Evolutionary conservation across 1,140 invertebrate genomes (phyloP).

Genomic region (Leptopilina clavipes): DNA sequence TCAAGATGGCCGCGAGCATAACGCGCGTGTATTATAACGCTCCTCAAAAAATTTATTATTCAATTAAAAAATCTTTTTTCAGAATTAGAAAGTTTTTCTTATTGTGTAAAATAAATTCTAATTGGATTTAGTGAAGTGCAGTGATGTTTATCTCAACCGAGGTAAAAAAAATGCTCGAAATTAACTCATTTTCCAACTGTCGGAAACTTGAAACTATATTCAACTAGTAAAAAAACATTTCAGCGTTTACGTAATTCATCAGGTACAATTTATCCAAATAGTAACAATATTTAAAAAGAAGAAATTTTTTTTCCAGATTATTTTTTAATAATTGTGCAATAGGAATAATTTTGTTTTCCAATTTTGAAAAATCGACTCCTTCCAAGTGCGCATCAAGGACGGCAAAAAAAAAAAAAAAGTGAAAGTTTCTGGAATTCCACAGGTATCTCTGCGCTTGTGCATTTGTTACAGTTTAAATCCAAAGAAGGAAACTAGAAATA

Average conservation of each 20-base stretch:
- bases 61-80: neutral
- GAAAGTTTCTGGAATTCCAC: slow-evolving; percentile 43
- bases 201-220: too few species aligned
- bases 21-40: slow-evolving; percentile 46
- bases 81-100: neutral
- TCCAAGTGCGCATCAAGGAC: neutral
- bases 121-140: too few species aligned
- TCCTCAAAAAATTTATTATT: slow-evolving; percentile 33
- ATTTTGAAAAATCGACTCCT: slow-evolving; percentile 16
- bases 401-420: slow-evolving; percentile 42
- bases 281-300: too few species aligned
- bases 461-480: slow-evolving; percentile 27
- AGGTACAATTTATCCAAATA: too few species aligned
- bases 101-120: too few species aligned
- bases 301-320: neutral
- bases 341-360: neutral
- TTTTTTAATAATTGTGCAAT: neutral
- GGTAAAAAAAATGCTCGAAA: too few species aligned
- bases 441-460: slow-evolving; percentile 39
- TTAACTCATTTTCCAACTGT: too few species aligned
- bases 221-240: too few species aligned
- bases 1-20: slow-evolving; percentile 66
- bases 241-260: too few species aligned
- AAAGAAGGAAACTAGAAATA: slow-evolving; percentile 31
- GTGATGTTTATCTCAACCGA: too few species aligned